Evolutionary conservation across 64 coral and sea anemone species (phyloP).

Genomic region (Montipora sp.): DNA sequence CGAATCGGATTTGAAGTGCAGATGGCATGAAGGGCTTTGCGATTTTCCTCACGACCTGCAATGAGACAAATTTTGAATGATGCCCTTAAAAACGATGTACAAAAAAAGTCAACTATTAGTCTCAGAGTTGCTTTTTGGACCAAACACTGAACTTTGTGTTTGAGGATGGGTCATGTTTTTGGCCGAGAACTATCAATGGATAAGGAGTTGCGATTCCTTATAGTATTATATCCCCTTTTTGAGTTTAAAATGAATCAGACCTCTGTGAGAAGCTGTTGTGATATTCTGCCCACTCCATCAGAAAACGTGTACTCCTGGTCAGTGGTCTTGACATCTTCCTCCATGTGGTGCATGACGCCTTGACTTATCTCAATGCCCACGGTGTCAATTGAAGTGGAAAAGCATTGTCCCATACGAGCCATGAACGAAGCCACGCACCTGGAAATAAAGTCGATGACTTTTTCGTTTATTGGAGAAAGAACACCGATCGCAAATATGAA

Average conservation of each 20-base stretch:
- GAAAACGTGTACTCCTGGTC: constrained; percentile 83
- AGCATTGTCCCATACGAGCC: constrained; percentile 97
- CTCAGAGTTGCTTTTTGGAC: no score
- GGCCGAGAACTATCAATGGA: no score
- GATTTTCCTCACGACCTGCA: constrained; percentile 75
- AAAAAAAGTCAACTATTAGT: no score
- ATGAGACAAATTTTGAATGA: not conserved
- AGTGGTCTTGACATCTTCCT: constrained; percentile 65
- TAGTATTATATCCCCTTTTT: no score
- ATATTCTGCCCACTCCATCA: constrained; percentile 92
- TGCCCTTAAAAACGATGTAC: not conserved
- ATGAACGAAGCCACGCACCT: constrained; percentile 94
- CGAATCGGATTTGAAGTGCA: constrained; percentile 97
- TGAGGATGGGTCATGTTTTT: no score
- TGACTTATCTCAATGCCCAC: constrained; percentile 77
- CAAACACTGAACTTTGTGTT: no score
- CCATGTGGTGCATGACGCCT: constrained; percentile 39
- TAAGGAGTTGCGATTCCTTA: no score
- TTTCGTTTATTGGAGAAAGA: no score
- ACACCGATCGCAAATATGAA: no score
- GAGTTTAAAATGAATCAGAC: not conserved
- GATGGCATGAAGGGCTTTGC: constrained; percentile 81
- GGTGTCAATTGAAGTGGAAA: constrained; percentile 89
- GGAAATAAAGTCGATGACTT: not conserved
- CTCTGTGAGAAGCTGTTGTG: constrained; percentile 67